Evolutionary conservation across 2,797 vertebrate genomes (phyloP).

Genomic region (Pitangus sulphuratus): DNA sequence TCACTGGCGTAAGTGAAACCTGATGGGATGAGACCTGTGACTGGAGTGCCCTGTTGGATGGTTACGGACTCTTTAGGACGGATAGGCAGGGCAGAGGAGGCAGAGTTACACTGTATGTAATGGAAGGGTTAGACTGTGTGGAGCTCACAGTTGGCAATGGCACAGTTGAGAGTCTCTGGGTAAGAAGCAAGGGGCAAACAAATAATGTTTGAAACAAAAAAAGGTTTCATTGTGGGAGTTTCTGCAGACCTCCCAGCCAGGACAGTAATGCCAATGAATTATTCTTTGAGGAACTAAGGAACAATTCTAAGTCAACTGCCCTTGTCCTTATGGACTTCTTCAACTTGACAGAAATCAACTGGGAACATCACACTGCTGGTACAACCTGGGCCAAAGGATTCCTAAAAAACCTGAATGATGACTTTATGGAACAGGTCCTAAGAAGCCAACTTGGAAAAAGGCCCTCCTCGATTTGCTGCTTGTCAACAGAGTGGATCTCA

Average conservation of each 20-base stretch:
- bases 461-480: not conserved
- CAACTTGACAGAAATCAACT: not conserved
- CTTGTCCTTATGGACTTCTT: not conserved
- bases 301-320: not conserved
- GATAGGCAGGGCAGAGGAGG: not conserved
- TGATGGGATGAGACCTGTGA: not conserved
- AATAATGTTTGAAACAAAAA: not conserved
- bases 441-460: not conserved
- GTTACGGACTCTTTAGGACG: not conserved
- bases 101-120: accelerated
- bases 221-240: not conserved
- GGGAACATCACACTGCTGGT: not conserved
- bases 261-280: accelerated
- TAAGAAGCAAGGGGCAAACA: not conserved
- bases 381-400: not conserved
- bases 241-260: not conserved
- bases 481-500: not conserved
- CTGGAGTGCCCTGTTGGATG: not conserved
- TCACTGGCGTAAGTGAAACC: not conserved
- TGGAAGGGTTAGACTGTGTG: not conserved
- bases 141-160: not conserved
- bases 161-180: not conserved
- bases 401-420: not conserved
- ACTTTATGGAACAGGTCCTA: not conserved
- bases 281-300: not conserved